A percentile compares a stretch with the other conserved stretches of the same genome.
Conservation (phyloP, 2,888 invertebrate species). For the Drosophila anomelani region DNA sequence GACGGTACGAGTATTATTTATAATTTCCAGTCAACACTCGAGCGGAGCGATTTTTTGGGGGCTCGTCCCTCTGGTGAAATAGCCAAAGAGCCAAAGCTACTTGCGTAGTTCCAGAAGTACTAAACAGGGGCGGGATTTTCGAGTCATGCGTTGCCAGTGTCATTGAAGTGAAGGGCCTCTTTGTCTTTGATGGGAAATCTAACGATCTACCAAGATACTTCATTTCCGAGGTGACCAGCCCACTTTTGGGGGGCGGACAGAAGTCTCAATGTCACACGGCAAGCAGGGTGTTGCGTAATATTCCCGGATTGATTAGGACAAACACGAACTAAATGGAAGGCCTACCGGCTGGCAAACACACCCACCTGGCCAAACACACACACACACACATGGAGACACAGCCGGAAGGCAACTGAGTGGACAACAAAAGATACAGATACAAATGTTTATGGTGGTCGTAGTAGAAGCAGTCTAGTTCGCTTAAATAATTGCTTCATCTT, state of each 20-base stretch:
- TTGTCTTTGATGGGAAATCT: conserved; percentile 4
- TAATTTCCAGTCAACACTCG: conserved; percentile 30
- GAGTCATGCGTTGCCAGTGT: conserved; percentile 12
- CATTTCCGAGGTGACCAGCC: conserved; percentile 30
- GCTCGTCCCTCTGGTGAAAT: conserved; percentile 77
- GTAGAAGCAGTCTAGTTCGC: conserved; percentile 33
- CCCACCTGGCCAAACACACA: conserved; percentile 30
- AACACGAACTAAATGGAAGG: conserved; percentile 2
- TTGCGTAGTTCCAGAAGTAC: conserved; percentile 14
- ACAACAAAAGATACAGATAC: conserved; percentile 34
- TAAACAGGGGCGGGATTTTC: conserved; percentile 4
- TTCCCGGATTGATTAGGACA: conserved; percentile 14
- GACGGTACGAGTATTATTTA: conserved; percentile 39
- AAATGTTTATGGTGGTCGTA: conserved; percentile 3
- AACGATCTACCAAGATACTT: not conserved
- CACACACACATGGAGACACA: not conserved
- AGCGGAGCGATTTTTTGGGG: conserved; percentile 62
- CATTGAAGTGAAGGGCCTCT: conserved; percentile 35
- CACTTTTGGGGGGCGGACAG: conserved; percentile 17
- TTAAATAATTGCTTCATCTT: conserved; percentile 63
- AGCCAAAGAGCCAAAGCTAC: conserved; percentile 29
- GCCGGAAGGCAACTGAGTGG: conserved; percentile 63
- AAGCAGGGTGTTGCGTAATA: conserved; percentile 25
- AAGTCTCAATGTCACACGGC: conserved; percentile 33
- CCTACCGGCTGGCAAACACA: conserved; percentile 16